Evolutionary conservation across 2,888 invertebrate species (phyloP), one percentile per base, ranked within the genome.

Genomic region (Acleris cristana): DNA sequence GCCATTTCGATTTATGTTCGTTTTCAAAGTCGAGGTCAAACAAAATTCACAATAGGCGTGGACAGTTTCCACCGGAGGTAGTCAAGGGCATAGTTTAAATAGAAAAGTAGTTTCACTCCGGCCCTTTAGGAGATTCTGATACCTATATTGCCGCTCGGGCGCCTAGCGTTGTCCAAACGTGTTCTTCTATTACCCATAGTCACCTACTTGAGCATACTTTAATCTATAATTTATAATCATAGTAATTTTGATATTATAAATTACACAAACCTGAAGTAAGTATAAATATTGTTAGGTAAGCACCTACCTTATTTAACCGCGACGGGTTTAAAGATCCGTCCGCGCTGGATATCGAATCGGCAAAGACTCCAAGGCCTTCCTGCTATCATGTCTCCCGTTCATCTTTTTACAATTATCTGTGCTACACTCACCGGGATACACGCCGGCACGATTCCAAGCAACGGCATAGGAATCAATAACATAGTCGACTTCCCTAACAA

Each of bases 291-390:
- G 3, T 3, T 23, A 23, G 23, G 23, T 67, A 67, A 67, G n/a
- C n/a, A n/a, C n/a, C n/a, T n/a, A n/a, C n/a, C n/a, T n/a, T n/a
- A n/a, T n/a, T n/a, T n/a, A n/a, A n/a, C n/a, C 53, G 8, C 21
- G 12, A 16, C 48, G 45, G 26, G 57, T 58, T 67, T 67, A 67
- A 64, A 58, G 58, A 54, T 58, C 52, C 63, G 6, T 16, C 21
- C 53, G 49, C 58, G 48, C 19, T 10, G 14, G 40, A 19, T 58
- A 34, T 67, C 62, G n/a, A n/a, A n/a, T n/a, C 54, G 34, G 58
- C 26, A 67, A 49, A 67, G 12, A 53, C 63, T 45, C 19, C 49
- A 26, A 58, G 19, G 67, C 26, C 12, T 48, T 44, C 52, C 30
- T 34, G 21, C 23, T 7, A 58, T 26, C 34, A 67, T 67, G 67